Percentiles rank a stretch among this genome's conserved stretches.
Conservation (phyloP, 35 echinoderm and acorn worm genomes). For the Lytechinus pictus region DNA sequence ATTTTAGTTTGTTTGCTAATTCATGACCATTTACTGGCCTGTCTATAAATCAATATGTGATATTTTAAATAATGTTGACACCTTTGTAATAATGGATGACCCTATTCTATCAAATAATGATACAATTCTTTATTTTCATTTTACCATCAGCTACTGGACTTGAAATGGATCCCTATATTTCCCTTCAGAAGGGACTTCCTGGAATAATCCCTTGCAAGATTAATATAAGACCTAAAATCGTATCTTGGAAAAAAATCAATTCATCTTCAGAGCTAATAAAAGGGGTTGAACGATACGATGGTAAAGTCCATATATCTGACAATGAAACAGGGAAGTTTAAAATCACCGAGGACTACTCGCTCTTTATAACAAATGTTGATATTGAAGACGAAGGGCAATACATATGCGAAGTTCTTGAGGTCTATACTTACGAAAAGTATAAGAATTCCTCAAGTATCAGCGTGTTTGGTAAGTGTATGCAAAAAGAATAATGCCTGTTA, state of each 20-base stretch:
- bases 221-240: neutral
- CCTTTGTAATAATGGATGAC: no score
- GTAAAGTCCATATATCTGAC: neutral
- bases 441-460: neutral
- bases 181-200: neutral
- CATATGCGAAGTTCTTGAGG: neutral
- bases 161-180: neutral
- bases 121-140: neutral
- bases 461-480: neutral
- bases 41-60: no score
- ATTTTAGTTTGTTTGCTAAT: no score
- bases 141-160: neutral
- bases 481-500: neutral
- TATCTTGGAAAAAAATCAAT: neutral
- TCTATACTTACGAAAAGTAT: neutral
- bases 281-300: neutral
- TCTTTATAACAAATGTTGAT: no score
- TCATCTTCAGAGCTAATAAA: no score
- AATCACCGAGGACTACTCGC: neutral
- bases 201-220: neutral
- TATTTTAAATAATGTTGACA: no score
- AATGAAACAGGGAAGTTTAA: neutral
- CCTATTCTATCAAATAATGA: neutral
- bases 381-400: neutral
- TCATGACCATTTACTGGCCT: no score